Evolutionary conservation across 2,888 invertebrate species (phyloP).

Genomic region (Oxyteleia sp.): DNA sequence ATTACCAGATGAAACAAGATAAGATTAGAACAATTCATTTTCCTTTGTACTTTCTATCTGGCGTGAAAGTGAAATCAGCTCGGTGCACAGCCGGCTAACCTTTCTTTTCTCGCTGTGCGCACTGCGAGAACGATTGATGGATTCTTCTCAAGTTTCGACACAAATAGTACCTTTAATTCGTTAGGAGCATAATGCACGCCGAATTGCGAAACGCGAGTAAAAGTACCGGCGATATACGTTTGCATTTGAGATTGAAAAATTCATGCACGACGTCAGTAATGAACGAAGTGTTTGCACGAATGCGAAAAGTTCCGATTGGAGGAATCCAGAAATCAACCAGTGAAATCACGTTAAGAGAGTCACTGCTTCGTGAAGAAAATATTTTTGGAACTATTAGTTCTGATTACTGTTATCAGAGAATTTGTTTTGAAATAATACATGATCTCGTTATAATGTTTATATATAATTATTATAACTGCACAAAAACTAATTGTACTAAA

Average conservation of each 20-base stretch:
- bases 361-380: no score
- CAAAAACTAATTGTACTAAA: no score
- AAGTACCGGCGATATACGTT: constrained; percentile 49
- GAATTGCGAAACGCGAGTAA: constrained; percentile 45
- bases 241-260: constrained; percentile 11
- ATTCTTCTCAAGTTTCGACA: constrained; percentile 69
- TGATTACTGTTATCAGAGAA: no score
- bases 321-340: background rate
- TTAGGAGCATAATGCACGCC: constrained; percentile 16
- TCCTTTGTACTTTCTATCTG: constrained; percentile 71
- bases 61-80: constrained; percentile 70
- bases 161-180: constrained; percentile 54
- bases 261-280: background rate
- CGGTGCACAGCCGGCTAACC: constrained; percentile 52
- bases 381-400: no score
- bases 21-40: constrained; percentile 72
- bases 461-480: no score
- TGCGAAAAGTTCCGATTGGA: background rate
- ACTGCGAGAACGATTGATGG: constrained; percentile 45
- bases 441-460: no score
- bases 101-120: constrained; percentile 53
- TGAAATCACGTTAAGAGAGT: no score
- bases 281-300: background rate
- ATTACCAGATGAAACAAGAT: constrained; percentile 67
- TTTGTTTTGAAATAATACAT: no score